Conservation (phyloP, 2,888 invertebrate species). For the Rhogogaster chlorosoma region DNA sequence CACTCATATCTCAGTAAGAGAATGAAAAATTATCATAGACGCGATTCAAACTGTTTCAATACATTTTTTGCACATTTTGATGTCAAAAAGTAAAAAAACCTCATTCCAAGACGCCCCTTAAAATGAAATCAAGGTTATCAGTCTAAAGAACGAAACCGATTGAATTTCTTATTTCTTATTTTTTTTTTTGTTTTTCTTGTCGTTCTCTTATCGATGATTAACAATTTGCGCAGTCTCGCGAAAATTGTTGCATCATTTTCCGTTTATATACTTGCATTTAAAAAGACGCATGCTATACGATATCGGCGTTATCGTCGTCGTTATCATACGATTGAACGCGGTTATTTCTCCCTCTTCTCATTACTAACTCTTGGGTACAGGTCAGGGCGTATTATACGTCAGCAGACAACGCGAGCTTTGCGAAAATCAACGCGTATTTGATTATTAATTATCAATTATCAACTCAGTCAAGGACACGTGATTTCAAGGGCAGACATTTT, state of each 20-base stretch:
- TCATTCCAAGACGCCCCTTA: neutral
- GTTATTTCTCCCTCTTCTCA: neutral
- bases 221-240: neutral
- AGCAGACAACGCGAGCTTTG: neutral
- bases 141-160: neutral
- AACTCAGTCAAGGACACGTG: neutral
- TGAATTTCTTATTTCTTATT: neutral
- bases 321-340: neutral
- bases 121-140: neutral
- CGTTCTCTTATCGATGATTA: neutral
- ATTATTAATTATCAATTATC: neutral
- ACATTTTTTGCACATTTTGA: no score
- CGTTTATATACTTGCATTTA: neutral
- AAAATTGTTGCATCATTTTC: slow-evolving; percentile 1
- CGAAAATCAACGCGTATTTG: neutral
- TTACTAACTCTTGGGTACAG: neutral
- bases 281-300: neutral
- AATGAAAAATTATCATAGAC: no score
- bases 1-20: no score
- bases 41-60: no score
- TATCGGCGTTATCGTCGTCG: neutral
- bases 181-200: neutral
- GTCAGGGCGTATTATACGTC: slow-evolving; percentile 16
- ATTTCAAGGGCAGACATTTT: no score
- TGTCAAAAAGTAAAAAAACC: neutral